Percentiles rank a stretch among this genome's conserved stretches.
phyloP scores from a whole-genome alignment of 2,888 invertebrate species.

The Fragum sueziense region DNA sequence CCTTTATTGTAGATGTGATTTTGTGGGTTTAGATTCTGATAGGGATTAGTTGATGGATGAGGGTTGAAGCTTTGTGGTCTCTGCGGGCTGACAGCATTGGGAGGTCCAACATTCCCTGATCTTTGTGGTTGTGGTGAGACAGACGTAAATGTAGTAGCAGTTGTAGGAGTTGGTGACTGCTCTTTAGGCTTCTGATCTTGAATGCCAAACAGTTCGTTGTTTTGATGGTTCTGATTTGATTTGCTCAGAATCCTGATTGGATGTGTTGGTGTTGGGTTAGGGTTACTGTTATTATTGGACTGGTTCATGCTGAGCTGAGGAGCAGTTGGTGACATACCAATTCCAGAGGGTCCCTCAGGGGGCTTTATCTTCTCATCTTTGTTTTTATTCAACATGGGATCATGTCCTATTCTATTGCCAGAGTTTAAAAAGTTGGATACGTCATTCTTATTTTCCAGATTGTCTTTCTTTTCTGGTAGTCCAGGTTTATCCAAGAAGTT shows the following conservation, averaged over 20 bases:
- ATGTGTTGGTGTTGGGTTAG: conserved; percentile 4
- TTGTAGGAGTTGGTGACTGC: not conserved
- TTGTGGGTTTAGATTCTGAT: conserved; percentile 46
- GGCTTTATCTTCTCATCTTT: conserved; percentile 7
- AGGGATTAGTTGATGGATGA: conserved; percentile 46
- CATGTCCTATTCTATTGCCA: conserved; percentile 4
- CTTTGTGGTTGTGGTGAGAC: not conserved
- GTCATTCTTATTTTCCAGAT: conserved; percentile 10
- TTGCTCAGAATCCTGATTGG: conserved; percentile 36
- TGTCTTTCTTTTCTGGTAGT: conserved; percentile 26
- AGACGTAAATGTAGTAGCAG: not conserved
- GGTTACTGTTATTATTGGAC: conserved; percentile 15
- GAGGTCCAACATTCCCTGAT: conserved; percentile 4
- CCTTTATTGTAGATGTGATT: conserved; percentile 36
- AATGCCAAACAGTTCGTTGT: conserved; percentile 9
- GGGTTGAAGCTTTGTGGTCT: conserved; percentile 55
- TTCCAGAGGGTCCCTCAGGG: conserved; percentile 17
- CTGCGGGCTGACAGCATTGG: conserved; percentile 10
- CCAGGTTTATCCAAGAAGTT: conserved; percentile 36
- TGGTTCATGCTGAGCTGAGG: conserved; percentile 8
- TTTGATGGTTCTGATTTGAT: conserved; percentile 23
- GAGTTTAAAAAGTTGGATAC: conserved; percentile 14
- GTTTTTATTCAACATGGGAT: conserved; percentile 3
- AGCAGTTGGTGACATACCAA: not conserved
- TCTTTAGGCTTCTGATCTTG: conserved; percentile 23